These are phyloP conservation scores for Pseudorectes ferrugineus DNA, from an alignment of 2,113 vertebrate genomes.

Conservation along the genomic window DNA sequence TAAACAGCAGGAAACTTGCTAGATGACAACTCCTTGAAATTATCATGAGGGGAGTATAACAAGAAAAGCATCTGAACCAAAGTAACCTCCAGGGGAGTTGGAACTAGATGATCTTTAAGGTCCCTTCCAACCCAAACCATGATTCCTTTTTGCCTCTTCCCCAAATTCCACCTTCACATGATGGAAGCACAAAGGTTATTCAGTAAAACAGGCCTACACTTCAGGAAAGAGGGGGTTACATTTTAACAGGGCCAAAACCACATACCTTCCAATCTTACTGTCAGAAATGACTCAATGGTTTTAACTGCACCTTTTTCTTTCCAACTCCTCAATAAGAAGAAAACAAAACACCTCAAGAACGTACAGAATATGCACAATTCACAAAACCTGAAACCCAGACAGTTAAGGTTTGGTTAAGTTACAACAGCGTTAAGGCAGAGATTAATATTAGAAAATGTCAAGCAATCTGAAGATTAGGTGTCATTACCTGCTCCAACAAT, in stretches of 20 bases:
- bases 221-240: not conserved
- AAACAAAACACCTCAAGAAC: not conserved
- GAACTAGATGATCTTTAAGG: not conserved
- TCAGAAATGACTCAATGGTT: not conserved
- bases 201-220: not conserved
- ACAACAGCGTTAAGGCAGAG: not conserved
- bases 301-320: not conserved
- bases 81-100: not conserved
- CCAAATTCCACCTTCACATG: not conserved
- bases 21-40: not conserved
- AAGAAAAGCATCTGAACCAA: not conserved
- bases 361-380: not conserved
- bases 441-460: not conserved
- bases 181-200: not conserved
- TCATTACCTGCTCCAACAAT: not conserved
- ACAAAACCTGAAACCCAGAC: not conserved
- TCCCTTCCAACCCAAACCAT: not conserved
- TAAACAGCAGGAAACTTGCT: not conserved
- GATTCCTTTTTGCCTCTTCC: not conserved
- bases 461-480: not conserved
- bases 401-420: not conserved
- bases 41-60: not conserved
- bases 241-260: not conserved
- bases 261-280: not conserved
- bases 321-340: not conserved